Evolutionary conservation across 2,797 vertebrate genomes (phyloP).

Genomic region (Manis pentadactyla): DNA sequence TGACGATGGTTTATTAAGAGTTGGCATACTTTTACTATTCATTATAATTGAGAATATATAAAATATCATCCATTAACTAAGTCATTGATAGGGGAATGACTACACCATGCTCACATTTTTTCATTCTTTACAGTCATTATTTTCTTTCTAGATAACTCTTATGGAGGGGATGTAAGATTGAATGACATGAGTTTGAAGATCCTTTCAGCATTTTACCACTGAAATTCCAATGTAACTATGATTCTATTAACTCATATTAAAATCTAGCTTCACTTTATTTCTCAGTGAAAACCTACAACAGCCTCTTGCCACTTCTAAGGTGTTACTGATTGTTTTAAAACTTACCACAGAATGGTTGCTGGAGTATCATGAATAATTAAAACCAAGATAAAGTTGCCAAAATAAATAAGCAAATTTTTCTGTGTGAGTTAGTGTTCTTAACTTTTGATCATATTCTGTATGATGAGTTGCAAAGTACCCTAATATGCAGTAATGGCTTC

Average conservation of each 20-base stretch:
- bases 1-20: neutral
- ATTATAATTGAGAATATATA: neutral
- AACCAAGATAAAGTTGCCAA: slow-evolving; percentile 42
- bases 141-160: neutral
- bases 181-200: neutral
- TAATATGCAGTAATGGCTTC: neutral
- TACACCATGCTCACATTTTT: neutral
- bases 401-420: neutral
- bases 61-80: neutral
- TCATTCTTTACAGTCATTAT: neutral
- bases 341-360: neutral
- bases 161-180: neutral
- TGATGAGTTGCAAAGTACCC: neutral
- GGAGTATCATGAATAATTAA: neutral
- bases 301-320: neutral
- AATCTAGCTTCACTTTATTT: neutral
- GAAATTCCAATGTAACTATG: neutral
- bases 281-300: neutral
- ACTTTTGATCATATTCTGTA: neutral
- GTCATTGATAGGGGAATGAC: neutral
- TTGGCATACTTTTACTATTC: neutral
- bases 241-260: slow-evolving; percentile 11
- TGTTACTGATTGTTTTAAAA: neutral
- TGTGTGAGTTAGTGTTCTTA: neutral
- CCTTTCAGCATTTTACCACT: neutral